A percentile compares a stretch with the other conserved stretches of the same genome.
Conservation (phyloP, 2,797 vertebrate genomes). For the Varecia variegata region DNA sequence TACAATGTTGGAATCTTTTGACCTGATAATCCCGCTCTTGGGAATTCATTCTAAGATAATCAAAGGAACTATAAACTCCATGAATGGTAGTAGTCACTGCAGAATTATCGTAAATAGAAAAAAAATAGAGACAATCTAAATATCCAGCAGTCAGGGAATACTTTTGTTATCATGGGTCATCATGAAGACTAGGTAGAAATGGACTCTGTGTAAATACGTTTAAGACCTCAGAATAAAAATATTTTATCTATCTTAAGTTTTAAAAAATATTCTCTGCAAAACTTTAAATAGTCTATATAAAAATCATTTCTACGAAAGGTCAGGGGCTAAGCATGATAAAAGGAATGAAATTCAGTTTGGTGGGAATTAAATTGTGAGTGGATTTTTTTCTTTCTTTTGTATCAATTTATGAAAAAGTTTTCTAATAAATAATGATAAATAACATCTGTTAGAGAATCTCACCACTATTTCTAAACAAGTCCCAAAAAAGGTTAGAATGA, state of each 20-base stretch:
- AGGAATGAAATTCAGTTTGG: not conserved
- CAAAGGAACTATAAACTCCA: not conserved
- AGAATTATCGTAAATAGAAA: not conserved
- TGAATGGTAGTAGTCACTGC: not conserved
- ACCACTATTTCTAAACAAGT: slow-evolving; percentile 6
- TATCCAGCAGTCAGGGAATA: not conserved
- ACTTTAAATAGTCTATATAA: not conserved
- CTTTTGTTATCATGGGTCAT: not conserved
- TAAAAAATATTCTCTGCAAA: not conserved
- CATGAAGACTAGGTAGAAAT: not conserved
- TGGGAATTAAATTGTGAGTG: not conserved
- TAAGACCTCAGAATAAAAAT: not conserved
- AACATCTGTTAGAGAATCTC: not conserved
- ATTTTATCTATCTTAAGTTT: not conserved
- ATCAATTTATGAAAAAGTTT: not conserved
- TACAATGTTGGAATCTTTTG: not conserved
- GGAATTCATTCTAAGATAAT: slow-evolving; percentile 42
- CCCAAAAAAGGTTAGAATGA: not conserved
- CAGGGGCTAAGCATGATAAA: not conserved
- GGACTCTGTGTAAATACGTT: not conserved
- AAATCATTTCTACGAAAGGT: not conserved
- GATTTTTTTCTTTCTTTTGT: not conserved
- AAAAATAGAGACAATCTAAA: not conserved
- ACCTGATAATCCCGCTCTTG: not conserved
- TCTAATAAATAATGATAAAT: not conserved